These are phyloP conservation scores for Siphlonurus alternatus DNA, from an alignment of 2,888 invertebrate species.

Conservation along the genomic window DNA sequence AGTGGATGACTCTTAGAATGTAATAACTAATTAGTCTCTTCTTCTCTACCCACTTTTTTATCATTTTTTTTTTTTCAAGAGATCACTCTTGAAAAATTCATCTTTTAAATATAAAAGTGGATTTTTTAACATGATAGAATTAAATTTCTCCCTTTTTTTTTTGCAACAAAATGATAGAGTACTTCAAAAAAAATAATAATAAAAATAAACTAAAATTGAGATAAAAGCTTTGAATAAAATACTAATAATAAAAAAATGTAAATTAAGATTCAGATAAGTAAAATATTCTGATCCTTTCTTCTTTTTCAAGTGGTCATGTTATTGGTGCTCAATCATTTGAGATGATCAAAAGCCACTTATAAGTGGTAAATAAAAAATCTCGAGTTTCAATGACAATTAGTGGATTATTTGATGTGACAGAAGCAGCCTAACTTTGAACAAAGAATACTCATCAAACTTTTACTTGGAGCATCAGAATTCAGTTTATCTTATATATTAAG, in stretches of 20 bases:
- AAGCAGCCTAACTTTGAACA: too few relatives aligned
- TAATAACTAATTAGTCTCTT: not conserved
- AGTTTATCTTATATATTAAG: too few relatives aligned
- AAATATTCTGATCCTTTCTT: not conserved
- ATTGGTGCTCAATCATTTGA: not conserved
- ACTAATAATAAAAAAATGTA: not conserved
- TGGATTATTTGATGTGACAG: too few relatives aligned
- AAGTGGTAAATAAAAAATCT: not conserved
- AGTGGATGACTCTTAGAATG: not conserved
- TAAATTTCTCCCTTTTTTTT: not conserved
- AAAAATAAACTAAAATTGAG: too few relatives aligned
- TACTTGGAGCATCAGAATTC: too few relatives aligned
- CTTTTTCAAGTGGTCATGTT: not conserved
- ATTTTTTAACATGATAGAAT: not conserved
- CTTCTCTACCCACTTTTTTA: not conserved
- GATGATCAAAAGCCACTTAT: not conserved
- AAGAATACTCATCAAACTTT: too few relatives aligned
- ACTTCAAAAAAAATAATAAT: not conserved
- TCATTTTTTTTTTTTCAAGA: not conserved
- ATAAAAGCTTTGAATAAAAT: not conserved
- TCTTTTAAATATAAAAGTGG: not conserved
- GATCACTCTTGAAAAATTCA: not conserved
- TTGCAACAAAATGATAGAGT: not conserved
- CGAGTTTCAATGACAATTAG: not conserved
- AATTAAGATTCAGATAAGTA: not conserved